These are phyloP conservation scores for Melanotaenia nigrans DNA, from an alignment of 2,797 vertebrate genomes.

Conservation along the genomic window DNA sequence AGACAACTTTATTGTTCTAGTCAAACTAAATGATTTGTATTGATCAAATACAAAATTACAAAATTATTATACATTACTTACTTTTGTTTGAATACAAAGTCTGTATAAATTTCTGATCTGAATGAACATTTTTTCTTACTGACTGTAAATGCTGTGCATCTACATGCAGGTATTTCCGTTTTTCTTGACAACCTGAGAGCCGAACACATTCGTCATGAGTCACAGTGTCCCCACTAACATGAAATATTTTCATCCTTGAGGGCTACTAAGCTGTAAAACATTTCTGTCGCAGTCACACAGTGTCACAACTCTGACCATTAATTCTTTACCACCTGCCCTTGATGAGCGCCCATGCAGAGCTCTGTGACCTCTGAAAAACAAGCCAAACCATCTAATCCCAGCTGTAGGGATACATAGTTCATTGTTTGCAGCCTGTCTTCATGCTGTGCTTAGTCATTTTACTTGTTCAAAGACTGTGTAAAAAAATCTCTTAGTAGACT, in stretches of 20 bases:
- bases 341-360: slow-evolving; percentile 22
- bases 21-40: neutral
- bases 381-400: neutral
- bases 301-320: slow-evolving; percentile 28
- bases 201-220: slow-evolving; percentile 11
- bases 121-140: neutral
- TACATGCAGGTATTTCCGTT: neutral
- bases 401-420: neutral
- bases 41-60: neutral
- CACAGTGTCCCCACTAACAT: slow-evolving; percentile 12
- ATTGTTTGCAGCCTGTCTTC: neutral
- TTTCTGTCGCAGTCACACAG: slow-evolving; percentile 18
- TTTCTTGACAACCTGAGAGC: slow-evolving; percentile 8
- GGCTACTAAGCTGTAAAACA: slow-evolving; percentile 52
- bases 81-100: neutral
- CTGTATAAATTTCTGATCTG: neutral
- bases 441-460: neutral
- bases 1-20: too few relatives aligned
- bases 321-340: slow-evolving; percentile 45
- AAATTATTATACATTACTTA: neutral
- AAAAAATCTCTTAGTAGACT: neutral
- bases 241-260: slow-evolving; percentile 57
- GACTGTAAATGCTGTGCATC: neutral
- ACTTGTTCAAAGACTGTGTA: neutral
- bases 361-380: slow-evolving; percentile 31